Evolutionary conservation across 2,888 invertebrate species (phyloP).

Genomic region (Drosophila recens): DNA sequence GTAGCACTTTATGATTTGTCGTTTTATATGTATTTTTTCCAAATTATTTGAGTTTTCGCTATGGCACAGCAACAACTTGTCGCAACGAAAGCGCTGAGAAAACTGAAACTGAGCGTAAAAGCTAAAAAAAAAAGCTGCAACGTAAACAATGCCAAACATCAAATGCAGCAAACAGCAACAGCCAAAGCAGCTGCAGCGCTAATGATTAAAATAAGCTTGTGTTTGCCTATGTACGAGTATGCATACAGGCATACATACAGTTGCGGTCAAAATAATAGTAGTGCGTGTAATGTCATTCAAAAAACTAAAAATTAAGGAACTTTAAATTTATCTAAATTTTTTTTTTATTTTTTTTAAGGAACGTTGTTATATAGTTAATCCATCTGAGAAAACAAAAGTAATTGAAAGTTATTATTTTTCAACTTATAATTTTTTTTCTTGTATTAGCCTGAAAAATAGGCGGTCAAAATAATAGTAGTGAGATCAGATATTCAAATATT

Average conservation of each 20-base stretch:
- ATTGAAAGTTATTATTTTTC: too few relatives aligned
- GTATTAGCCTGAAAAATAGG: too few relatives aligned
- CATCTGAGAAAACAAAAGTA: too few relatives aligned
- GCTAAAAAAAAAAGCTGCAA: constrained; percentile 76
- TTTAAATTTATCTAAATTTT: too few relatives aligned
- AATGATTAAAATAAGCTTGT: constrained; percentile 65
- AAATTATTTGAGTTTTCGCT: constrained; percentile 15
- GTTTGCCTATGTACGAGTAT: constrained; percentile 23
- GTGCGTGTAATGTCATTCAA: too few relatives aligned
- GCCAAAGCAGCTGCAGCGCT: constrained; percentile 56
- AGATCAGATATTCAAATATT: too few relatives aligned
- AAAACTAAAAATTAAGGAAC: too few relatives aligned
- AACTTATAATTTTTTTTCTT: too few relatives aligned
- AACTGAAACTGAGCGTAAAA: constrained; percentile 80
- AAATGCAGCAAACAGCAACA: constrained; percentile 45
- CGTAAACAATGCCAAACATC: constrained; percentile 70
- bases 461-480: too few relatives aligned
- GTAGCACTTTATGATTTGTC: constrained; percentile 6
- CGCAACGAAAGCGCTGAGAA: constrained; percentile 83
- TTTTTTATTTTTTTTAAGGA: too few relatives aligned
- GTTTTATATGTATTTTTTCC: constrained; percentile 4
- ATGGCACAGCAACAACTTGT: constrained; percentile 75
- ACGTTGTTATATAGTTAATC: too few relatives aligned
- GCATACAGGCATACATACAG: constrained; percentile 2
- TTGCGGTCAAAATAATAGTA: too few relatives aligned